These are phyloP conservation scores for Tetrapedia diversipes DNA, from an alignment of 2,888 invertebrate genomes.

Conservation along the genomic window DNA sequence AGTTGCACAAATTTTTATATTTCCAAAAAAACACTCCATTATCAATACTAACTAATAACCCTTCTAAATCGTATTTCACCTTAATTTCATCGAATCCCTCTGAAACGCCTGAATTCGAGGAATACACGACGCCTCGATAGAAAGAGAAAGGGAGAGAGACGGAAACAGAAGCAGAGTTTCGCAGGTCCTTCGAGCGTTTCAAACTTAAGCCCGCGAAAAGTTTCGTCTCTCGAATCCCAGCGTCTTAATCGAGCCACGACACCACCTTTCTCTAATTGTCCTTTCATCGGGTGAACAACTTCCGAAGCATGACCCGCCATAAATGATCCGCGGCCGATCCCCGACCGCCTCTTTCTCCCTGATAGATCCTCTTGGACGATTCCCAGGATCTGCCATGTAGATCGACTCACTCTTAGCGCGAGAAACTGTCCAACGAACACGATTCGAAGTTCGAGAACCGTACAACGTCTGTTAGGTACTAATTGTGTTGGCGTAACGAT, in stretches of 20 bases:
- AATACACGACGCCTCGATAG: background rate
- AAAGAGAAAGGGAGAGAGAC: background rate
- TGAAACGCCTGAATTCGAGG: background rate
- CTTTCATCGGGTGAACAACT: conserved; percentile 37
- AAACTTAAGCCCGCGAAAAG: conserved; percentile 27
- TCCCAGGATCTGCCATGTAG: conserved; percentile 24
- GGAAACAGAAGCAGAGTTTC: background rate
- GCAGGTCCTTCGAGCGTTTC: background rate
- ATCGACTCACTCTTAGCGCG: conserved; percentile 23
- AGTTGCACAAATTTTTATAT: too few relatives aligned
- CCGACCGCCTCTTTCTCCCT: conserved; percentile 12
- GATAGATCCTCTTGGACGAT: conserved; percentile 51
- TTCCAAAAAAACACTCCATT: background rate
- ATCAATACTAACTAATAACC: too few relatives aligned
- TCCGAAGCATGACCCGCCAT: conserved; percentile 31
- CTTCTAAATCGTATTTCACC: background rate
- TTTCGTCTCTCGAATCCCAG: background rate
- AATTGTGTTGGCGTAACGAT: too few relatives aligned
- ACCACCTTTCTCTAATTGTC: conserved; percentile 53
- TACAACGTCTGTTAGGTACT: too few relatives aligned
- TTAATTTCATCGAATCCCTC: background rate
- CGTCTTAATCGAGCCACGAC: background rate
- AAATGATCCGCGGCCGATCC: conserved; percentile 28
- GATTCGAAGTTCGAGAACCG: conserved; percentile 33
- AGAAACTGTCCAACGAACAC: conserved; percentile 32